Base-by-base conservation (phyloP, 1,140 invertebrate genomes). In the Drosophila setifemur region DNA sequence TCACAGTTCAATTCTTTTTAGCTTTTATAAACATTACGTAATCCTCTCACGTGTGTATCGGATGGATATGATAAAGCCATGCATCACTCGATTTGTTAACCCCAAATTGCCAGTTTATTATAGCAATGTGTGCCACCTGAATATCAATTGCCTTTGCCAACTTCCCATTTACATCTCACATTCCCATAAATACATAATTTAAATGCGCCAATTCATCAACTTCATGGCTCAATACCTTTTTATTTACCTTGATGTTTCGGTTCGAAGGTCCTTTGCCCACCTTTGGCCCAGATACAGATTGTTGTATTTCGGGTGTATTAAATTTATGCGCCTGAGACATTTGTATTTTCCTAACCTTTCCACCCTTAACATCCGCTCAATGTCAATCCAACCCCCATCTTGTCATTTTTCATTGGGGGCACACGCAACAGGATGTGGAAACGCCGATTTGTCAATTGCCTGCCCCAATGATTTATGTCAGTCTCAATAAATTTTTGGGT, bases 371-470 rank as follows among this genome's bases (percentile, higher is more conserved):
- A 40, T 60, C 53, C 52, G 16, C 43, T 61, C 57, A 43, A 55
- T 55, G 43, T 49, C 43, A 55, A 58, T 58, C 11, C 11, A 3
- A 11, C 18, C 18, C 23, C 18, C 18, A 29, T 19, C 16, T 48
- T 64, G 33, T 37, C 33, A 40, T 66, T 64, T 49, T 29, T 49
- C 42, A 39, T 19, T 12, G 33, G 6, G 18, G 14, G 14, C 12
- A 31, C 25, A 49, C 33, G 66, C 44, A 71, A 71, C 66, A 71
- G 67, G 67, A 71, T 60, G 44, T 39, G 67, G 67, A 58, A 70
- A 70, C 44, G 66, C 44, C 66, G 66, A 70, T 71, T 71, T 71
- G 66, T 71, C 67, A 70, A 70, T 71, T 70, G 67, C 71, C 37
- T 44, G 67, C 37, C 25, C 28, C 25, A 42, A 29, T 25, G 66